phyloP scores from a whole-genome alignment of 1,140 invertebrate species.

The Conus betulinus region DNA sequence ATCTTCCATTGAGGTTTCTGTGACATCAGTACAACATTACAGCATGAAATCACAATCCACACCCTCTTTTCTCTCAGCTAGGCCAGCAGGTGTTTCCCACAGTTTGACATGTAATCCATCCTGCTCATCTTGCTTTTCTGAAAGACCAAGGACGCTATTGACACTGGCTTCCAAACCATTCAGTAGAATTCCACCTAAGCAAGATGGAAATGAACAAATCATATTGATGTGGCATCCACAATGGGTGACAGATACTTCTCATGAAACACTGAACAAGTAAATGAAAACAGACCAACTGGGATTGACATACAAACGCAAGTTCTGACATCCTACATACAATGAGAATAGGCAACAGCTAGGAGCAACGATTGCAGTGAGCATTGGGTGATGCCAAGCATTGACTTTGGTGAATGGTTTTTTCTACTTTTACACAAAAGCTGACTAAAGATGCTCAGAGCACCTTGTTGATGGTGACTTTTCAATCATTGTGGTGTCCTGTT shows the following conservation, averaged over 20 bases:
- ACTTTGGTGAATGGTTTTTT: not conserved
- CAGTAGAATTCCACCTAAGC: not conserved
- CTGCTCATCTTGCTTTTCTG: too few species aligned
- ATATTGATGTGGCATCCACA: not conserved
- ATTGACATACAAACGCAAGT: not conserved
- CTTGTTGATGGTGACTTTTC: conserved; percentile 10
- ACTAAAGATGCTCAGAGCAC: not conserved
- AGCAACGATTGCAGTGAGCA: not conserved
- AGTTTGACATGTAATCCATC: too few species aligned
- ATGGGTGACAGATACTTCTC: too few species aligned
- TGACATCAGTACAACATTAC: too few species aligned
- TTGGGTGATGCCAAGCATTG: not conserved
- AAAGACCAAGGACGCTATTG: not conserved
- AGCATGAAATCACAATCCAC: too few species aligned
- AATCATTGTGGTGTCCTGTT: conserved; percentile 3
- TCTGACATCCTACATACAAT: not conserved
- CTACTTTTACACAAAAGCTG: not conserved
- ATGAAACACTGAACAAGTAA: not conserved
- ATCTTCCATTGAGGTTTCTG: too few species aligned
- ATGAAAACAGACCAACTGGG: not conserved
- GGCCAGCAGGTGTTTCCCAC: not conserved
- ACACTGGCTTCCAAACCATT: not conserved
- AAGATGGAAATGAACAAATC: not conserved
- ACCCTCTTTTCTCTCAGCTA: not conserved
- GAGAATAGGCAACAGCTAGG: not conserved